A percentile compares a stretch with the other conserved stretches of the same genome.
These are phyloP conservation scores for Pelagia noctiluca DNA, from an alignment of 30 jellyfish, hydroid and myxozoan species.

Conservation along the genomic window DNA sequence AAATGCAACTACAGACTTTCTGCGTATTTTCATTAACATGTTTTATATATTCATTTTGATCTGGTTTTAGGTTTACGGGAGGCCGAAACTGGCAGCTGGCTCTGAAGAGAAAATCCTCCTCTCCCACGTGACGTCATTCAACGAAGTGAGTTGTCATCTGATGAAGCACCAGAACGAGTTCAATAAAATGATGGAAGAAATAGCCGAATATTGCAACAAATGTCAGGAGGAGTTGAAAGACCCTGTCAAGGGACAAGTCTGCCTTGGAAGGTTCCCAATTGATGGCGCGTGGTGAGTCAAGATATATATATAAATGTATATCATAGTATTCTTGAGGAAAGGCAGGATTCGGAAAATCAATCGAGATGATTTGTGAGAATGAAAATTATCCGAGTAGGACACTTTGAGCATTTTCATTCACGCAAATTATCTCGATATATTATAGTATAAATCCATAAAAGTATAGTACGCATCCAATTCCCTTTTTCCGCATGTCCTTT, in stretches of 20 bases:
- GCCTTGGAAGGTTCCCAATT: slow-evolving; percentile 46
- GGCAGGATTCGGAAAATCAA: too few species aligned
- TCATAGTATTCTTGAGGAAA: too few species aligned
- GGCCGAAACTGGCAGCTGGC: not conserved
- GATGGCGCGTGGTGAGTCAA: slow-evolving; percentile 60
- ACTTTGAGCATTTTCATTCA: too few species aligned
- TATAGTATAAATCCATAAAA: too few species aligned
- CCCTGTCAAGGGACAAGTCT: slow-evolving; percentile 26
- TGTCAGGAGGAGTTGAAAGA: not conserved
- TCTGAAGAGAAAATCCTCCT: slow-evolving; percentile 19
- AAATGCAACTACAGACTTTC: not conserved
- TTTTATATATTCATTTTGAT: not conserved
- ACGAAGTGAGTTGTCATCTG: slow-evolving; percentile 31
- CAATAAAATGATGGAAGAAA: slow-evolving; percentile 49
- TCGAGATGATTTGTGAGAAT: too few species aligned
- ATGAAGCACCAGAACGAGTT: slow-evolving; percentile 15
- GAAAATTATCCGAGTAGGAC: too few species aligned
- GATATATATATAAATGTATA: too few species aligned
- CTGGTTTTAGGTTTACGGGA: slow-evolving; percentile 3
- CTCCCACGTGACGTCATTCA: slow-evolving; percentile 29
- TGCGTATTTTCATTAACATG: not conserved
- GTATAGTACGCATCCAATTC: too few species aligned
- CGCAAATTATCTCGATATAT: too few species aligned
- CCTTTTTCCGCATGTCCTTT: too few species aligned
- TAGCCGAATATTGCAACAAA: slow-evolving; percentile 47